Evolutionary conservation across 2,888 invertebrate genomes (phyloP), one percentile per base, ranked within the genome.

Genomic region (Cerastis leucographa): DNA sequence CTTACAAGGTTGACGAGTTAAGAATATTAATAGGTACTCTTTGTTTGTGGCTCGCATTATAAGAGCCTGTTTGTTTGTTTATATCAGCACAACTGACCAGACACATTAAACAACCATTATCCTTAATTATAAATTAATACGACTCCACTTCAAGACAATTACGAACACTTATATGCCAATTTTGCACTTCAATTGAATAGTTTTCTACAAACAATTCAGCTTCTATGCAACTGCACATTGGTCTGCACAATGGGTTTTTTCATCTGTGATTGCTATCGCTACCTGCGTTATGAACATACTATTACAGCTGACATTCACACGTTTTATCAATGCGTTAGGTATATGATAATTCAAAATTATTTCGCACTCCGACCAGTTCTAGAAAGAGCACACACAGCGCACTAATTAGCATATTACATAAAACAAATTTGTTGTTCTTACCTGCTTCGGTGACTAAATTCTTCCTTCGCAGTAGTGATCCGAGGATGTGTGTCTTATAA

Each of bases 401-500:
- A 68, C 46, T 40, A 19, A 67, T 78, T 66, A 78, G 56, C 79
- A 68, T 59, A 74, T 74, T 67, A 69, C 49, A 65, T 82, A 78
- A 83, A 81, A 74, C 56, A 74, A 44, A 44, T 44, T n/a, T 25
- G 14, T 64, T 69, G 61, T 75, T 81, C 94, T 94, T 88, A 95
- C 95, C 95, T 93, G 91, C 88, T 87, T 84, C 88, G 87, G 81
- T 81, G 89, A 93, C 96, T 96, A 96, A 95, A 96, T 93, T 92
- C 88, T 95, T 94, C 96, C 96, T 97, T 98, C 98, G 97, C 98
- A 97, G 94, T 98, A 98, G 93, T 98, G 98, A 89, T 98, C 98
- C 88, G 98, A 98, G 87, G 98, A 98, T 84, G 98, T 98, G 96
- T 98, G 98, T 92, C 98, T 97, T 95, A 98, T 98, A 92, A 98